Evolutionary conservation across 2,888 invertebrate species (phyloP).

Genomic region (Mythimna lalbum): DNA sequence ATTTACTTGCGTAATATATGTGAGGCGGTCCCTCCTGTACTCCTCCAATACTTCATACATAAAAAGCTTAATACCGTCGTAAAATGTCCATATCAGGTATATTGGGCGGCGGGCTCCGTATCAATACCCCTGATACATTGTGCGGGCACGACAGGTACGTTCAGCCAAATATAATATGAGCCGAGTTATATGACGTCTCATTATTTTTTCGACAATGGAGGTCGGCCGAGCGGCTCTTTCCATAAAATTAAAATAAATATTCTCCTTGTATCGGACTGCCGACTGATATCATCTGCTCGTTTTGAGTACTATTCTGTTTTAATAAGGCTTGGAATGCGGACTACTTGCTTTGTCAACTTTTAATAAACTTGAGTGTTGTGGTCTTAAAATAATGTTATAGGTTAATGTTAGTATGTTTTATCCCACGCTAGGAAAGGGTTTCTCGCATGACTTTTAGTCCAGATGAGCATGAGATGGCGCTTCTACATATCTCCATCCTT

Average conservation of each 20-base stretch:
- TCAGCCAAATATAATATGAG: conserved; percentile 31
- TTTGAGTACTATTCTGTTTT: not conserved
- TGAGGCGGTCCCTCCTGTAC: conserved; percentile 31
- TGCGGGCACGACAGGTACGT: conserved; percentile 41
- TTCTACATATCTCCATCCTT: too few relatives aligned
- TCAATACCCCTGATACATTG: conserved; percentile 52
- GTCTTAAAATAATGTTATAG: not conserved
- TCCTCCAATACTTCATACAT: conserved; percentile 64
- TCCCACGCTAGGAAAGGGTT: not conserved
- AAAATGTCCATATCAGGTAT: conserved; percentile 67
- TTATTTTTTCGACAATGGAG: conserved; percentile 49
- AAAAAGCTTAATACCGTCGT: conserved; percentile 67
- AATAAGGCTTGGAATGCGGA: not conserved
- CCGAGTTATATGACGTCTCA: conserved; percentile 46
- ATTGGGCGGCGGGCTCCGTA: conserved; percentile 35
- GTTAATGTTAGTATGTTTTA: not conserved
- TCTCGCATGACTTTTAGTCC: not conserved
- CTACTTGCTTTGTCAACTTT: not conserved
- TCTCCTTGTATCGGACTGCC: conserved; percentile 1
- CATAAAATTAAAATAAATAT: conserved; percentile 38
- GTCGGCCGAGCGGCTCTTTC: not conserved
- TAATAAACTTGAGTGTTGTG: not conserved
- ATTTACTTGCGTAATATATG: conserved; percentile 54
- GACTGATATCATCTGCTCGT: not conserved
- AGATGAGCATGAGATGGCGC: too few relatives aligned